Evolutionary conservation across 2,113 vertebrate genomes (phyloP).

Genomic region (Raja brachyura): DNA sequence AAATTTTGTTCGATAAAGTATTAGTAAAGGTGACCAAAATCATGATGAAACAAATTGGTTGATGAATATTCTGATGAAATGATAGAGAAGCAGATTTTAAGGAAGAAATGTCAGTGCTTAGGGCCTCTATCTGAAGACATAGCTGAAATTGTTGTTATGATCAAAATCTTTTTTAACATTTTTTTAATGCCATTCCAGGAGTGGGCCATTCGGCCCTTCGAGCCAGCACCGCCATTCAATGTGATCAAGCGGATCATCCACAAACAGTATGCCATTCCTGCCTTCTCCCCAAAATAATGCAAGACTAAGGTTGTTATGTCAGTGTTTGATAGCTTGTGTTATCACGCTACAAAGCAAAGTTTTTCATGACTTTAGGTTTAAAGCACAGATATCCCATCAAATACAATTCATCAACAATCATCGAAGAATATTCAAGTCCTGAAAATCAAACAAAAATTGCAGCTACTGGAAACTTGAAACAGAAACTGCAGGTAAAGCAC

Average conservation of each 20-base stretch:
- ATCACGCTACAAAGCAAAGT: not conserved
- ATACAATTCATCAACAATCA: not conserved
- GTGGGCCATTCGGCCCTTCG: no score
- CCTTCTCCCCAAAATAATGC: not conserved
- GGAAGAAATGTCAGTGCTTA: not conserved
- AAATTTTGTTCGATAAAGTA: no score
- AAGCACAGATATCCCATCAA: not conserved
- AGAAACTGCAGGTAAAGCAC: no score
- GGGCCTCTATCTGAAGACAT: no score
- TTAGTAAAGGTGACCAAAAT: no score
- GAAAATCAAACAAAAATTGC: no score
- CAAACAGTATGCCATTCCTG: no score
- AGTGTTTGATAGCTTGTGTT: not conserved
- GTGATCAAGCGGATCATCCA: no score
- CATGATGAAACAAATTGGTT: no score
- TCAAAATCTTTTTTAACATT: not conserved
- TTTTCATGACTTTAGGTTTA: not conserved
- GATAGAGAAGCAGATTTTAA: not conserved
- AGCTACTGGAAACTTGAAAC: no score
- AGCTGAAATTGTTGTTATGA: not conserved
- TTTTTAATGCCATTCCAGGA: no score
- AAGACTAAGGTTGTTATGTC: not conserved
- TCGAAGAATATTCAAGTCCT: not conserved
- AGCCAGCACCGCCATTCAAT: no score
- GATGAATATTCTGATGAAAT: not conserved